Percentiles rank a stretch among this genome's conserved stretches.
Conservation (phyloP, 2,113 vertebrate genomes). For the Peromyscus leucopus region DNA sequence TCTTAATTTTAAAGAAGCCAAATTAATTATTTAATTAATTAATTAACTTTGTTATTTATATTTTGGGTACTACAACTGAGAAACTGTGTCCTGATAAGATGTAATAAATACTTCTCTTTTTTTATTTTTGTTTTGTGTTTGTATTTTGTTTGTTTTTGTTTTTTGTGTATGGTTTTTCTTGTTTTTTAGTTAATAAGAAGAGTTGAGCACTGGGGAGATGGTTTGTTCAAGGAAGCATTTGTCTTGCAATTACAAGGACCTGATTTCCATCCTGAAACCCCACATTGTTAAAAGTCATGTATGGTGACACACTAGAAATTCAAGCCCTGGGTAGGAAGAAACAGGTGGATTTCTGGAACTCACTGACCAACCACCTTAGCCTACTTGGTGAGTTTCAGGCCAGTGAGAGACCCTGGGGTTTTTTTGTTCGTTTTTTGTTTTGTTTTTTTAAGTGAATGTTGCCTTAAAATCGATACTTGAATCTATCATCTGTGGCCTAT, state of each 20-base stretch:
- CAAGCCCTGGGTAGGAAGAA: background rate
- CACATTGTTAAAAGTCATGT: background rate
- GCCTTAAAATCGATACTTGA: background rate
- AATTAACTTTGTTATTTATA: background rate
- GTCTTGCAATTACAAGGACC: background rate
- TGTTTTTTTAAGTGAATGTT: no score
- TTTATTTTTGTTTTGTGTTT: background rate
- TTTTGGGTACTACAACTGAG: background rate
- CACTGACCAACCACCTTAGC: background rate
- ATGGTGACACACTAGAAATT: background rate
- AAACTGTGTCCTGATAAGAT: background rate
- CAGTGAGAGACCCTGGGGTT: background rate
- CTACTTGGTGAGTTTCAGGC: background rate
- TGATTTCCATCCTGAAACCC: background rate
- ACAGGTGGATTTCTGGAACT: background rate
- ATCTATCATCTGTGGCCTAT: background rate
- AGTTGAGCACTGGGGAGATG: background rate
- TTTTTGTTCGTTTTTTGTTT: no score
- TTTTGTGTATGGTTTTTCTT: background rate
- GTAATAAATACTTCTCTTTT: background rate
- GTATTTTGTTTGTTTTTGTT: background rate
- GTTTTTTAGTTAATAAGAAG: background rate
- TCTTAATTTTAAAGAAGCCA: background rate
- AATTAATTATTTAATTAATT: background rate
- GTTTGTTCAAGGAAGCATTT: background rate